Conservation (phyloP, 2,797 vertebrate species). For the Chrysocyon brachyurus region DNA sequence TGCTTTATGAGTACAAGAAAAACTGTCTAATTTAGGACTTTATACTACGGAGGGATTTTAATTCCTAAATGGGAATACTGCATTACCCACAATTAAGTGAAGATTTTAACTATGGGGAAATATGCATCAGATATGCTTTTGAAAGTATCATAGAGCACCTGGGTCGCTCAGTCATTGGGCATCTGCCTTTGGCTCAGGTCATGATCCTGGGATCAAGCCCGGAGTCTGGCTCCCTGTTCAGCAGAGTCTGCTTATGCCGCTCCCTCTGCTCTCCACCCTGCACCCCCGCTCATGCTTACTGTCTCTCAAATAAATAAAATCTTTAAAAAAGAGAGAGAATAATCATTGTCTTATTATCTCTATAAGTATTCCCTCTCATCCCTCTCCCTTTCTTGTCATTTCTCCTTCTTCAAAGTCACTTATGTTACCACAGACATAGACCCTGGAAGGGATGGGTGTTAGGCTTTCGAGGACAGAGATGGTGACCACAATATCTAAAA, state of each 20-base stretch:
- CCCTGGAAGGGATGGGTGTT: not conserved
- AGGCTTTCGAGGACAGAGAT: not conserved
- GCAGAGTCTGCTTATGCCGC: not conserved
- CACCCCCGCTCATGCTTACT: no score
- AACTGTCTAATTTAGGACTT: not conserved
- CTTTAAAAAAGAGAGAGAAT: no score
- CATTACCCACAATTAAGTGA: not conserved
- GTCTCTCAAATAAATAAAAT: no score
- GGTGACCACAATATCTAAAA: not conserved
- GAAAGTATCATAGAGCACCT: not conserved
- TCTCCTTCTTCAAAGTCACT: constrained; percentile 5
- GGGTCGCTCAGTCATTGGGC: no score
- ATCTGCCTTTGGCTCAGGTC: not conserved
- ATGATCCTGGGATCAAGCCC: not conserved
- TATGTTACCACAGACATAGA: constrained; percentile 2
- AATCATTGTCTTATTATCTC: not conserved
- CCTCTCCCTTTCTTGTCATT: not conserved
- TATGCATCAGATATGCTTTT: not conserved
- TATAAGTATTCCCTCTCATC: not conserved
- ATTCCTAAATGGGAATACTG: not conserved
- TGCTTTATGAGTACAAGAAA: not conserved
- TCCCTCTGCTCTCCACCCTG: not conserved
- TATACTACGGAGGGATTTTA: not conserved
- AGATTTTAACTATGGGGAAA: not conserved
- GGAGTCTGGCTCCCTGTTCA: not conserved